Percentiles rank a stretch among this genome's conserved stretches.
Evolutionary conservation across 2,797 vertebrate genomes (phyloP).

Genomic region (Hemibagrus guttatus): DNA sequence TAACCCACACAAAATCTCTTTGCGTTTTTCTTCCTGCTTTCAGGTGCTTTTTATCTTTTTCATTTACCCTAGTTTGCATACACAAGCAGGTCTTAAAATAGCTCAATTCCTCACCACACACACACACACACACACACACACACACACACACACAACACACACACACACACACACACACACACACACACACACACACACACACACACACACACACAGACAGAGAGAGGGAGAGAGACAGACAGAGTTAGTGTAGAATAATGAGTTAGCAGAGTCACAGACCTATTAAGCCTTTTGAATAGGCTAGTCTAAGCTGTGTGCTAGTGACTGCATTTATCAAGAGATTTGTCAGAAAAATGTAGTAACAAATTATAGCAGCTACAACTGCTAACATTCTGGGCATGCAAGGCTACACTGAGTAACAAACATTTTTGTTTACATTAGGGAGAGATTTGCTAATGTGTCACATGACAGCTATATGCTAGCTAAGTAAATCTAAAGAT

Average conservation of each 20-base stretch:
- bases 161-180: neutral
- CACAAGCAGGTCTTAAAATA: conserved; percentile 14
- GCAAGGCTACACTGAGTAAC: neutral
- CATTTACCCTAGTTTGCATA: neutral
- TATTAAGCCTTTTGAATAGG: neutral
- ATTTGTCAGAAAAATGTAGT: neutral
- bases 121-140: neutral
- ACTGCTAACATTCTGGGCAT: neutral
- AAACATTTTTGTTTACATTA: too few relatives aligned
- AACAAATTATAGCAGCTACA: neutral
- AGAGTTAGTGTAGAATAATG: neutral
- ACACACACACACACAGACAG: too few relatives aligned
- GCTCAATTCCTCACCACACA: neutral
- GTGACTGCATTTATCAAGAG: neutral
- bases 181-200: too few relatives aligned
- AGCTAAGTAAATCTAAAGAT: neutral
- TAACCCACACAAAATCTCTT: neutral
- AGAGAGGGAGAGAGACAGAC: too few relatives aligned
- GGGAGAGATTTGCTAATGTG: neutral
- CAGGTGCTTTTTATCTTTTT: neutral
- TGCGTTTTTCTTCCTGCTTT: neutral
- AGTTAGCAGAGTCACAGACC: conserved; percentile 4
- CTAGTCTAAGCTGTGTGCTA: neutral
- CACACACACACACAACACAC: neutral
- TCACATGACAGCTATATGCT: neutral